Base-by-base conservation (phyloP, 1,140 invertebrate genomes). In the Cydia amplana region DNA sequence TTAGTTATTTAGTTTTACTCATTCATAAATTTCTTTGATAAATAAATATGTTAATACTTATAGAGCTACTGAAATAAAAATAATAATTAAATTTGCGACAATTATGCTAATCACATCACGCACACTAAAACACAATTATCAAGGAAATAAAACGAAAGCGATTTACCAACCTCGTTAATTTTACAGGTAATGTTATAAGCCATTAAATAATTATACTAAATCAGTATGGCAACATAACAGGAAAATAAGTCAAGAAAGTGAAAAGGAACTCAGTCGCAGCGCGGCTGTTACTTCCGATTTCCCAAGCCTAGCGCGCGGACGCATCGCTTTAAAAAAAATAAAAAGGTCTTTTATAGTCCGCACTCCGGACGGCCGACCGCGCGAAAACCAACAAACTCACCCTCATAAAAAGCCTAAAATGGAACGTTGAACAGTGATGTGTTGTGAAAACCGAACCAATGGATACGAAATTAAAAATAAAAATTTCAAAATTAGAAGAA, bases 401-500 rank as follows among this genome's bases (percentile, higher is more conserved):
- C 74, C 73, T 75, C 28, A 82, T 78, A 79, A 75, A 75, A 80
- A 82, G 82, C 75, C 72, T 82, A 84, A 73, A 51, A 49, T 73
- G 49, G 14, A 25, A 25, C 36, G 28, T 60, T 20, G 51, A 74
- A 20, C 18, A 65, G 74, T 75, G 60, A 83, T 80, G 78, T 84
- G 80, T 82, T 76, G 82, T 73, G 40, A 83, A 81, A 86, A 78
- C 77, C 49, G 60, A 77, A 75, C 76, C 36, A 73, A 85, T 84
- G 82, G 79, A 77, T 76, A 74, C 72, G 83, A 82, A 75, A 74
- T 79, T 76, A 77, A 81, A 80, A 86, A 82, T 63, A 83, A 85
- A 79, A 90, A 90, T 84, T 93, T 91, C 74, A 91, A 91, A 89
- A 90, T 87, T 76, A 81, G 91, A 78, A 91, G 89, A 92, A 91